Evolutionary conservation across 2,888 invertebrate genomes (phyloP).

Genomic region (Acleris holmiana): DNA sequence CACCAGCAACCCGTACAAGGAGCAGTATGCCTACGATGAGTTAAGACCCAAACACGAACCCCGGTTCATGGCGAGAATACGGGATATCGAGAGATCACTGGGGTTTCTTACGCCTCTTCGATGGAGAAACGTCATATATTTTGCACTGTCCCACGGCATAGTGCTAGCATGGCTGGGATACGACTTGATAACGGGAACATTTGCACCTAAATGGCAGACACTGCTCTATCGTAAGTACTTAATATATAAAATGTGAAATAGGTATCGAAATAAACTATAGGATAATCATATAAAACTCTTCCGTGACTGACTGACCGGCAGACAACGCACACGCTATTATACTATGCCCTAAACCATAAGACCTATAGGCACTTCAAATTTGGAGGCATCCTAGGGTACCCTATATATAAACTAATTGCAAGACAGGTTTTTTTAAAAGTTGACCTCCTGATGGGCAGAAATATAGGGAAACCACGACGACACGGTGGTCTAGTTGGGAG

Average conservation of each 20-base stretch:
- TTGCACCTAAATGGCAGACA: conserved; percentile 67
- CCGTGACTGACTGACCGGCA: too few species aligned
- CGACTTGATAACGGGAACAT: conserved; percentile 46
- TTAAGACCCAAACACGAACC: background rate
- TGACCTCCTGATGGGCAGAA: too few species aligned
- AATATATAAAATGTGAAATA: background rate
- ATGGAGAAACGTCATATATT: conserved; percentile 85
- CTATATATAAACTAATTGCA: too few species aligned
- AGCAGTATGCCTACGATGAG: background rate
- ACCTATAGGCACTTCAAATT: too few species aligned
- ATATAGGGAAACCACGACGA: too few species aligned
- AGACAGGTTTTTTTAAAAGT: too few species aligned
- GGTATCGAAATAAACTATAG: background rate
- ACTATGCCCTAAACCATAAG: too few species aligned
- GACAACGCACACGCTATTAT: too few species aligned
- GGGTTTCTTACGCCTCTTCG: conserved; percentile 85
- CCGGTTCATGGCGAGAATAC: background rate
- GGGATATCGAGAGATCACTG: conserved; percentile 54
- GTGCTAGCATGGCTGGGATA: conserved; percentile 63
- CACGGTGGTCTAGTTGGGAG: too few species aligned
- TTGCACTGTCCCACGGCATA: conserved; percentile 79
- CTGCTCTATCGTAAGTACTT: conserved; percentile 84
- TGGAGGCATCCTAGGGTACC: too few species aligned
- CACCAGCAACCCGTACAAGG: too few species aligned
- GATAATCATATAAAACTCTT: too few species aligned